These are phyloP conservation scores for Borostomias antarcticus DNA, from an alignment of 2,797 vertebrate species.

Conservation along the genomic window DNA sequence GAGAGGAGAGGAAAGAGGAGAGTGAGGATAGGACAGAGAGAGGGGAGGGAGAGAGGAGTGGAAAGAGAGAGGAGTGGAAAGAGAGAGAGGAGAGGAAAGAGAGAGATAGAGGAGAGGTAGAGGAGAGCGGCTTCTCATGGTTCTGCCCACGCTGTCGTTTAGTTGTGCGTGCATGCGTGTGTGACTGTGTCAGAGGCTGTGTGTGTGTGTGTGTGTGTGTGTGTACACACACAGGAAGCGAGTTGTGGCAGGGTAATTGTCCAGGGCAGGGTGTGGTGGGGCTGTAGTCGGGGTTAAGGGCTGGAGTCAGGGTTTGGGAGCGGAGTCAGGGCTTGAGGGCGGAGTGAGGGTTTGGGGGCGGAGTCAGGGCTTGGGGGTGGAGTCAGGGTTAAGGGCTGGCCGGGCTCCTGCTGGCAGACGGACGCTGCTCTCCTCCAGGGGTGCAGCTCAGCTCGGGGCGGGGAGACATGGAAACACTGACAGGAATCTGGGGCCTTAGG, in stretches of 20 bases:
- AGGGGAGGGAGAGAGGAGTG: no score
- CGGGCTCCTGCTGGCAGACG: neutral
- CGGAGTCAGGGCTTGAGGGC: no score
- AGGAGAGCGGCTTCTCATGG: neutral
- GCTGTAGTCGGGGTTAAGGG: no score
- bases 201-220: neutral
- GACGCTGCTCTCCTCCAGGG: slow-evolving; percentile 9
- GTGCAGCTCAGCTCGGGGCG: neutral
- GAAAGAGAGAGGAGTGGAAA: no score
- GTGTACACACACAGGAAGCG: slow-evolving; percentile 15
- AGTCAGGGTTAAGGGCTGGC: neutral
- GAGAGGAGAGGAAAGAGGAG: neutral
- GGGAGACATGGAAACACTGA: slow-evolving; percentile 2
- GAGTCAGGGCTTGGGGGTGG: neutral
- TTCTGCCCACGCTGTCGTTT: neutral
- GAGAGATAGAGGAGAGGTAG: no score
- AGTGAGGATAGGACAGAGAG: no score
- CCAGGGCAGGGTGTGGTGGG: neutral
- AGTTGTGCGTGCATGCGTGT: neutral
- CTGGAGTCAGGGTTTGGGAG: no score
- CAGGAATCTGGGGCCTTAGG: neutral
- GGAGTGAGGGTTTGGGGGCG: neutral
- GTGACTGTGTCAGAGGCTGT: no score
- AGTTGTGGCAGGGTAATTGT: slow-evolving; percentile 18
- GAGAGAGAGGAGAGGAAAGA: no score